phyloP scores from a whole-genome alignment of 2,888 invertebrate species.

The Protodeltote pygarga region DNA sequence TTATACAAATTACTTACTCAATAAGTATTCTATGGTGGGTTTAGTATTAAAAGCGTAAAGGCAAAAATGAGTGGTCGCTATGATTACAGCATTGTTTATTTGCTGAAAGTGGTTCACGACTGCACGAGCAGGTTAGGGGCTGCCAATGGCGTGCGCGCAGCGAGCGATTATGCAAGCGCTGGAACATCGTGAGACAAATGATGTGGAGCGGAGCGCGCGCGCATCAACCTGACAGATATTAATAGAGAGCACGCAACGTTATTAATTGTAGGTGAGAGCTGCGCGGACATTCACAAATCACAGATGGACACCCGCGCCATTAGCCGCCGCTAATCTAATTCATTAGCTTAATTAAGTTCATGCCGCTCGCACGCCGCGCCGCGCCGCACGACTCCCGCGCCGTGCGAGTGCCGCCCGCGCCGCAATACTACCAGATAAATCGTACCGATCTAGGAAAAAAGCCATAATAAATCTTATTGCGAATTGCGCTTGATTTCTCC shows the following conservation, averaged over 20 bases:
- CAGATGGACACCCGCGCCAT: conserved; percentile 46
- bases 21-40: too few species aligned
- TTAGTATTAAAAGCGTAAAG: too few species aligned
- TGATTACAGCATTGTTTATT: too few species aligned
- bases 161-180: not conserved
- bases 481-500: conserved; percentile 66
- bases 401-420: conserved; percentile 15
- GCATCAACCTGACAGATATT: conserved; percentile 53
- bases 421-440: conserved; percentile 50
- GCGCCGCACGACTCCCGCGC: conserved; percentile 38
- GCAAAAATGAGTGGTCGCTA: too few species aligned
- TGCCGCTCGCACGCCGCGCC: conserved; percentile 51
- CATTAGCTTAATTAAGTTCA: conserved; percentile 70
- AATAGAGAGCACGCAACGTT: conserved; percentile 52
- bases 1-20: too few species aligned
- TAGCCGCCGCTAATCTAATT: conserved; percentile 59
- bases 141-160: not conserved
- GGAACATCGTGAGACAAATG: conserved; percentile 23
- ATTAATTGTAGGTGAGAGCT: conserved; percentile 47
- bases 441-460: conserved; percentile 60
- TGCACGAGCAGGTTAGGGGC: too few species aligned
- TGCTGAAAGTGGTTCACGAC: not conserved
- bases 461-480: conserved; percentile 64
- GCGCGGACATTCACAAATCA: conserved; percentile 46
- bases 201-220: conserved; percentile 13